phyloP scores from a whole-genome alignment of 2,888 invertebrate species.

The Pollenia angustigena region DNA sequence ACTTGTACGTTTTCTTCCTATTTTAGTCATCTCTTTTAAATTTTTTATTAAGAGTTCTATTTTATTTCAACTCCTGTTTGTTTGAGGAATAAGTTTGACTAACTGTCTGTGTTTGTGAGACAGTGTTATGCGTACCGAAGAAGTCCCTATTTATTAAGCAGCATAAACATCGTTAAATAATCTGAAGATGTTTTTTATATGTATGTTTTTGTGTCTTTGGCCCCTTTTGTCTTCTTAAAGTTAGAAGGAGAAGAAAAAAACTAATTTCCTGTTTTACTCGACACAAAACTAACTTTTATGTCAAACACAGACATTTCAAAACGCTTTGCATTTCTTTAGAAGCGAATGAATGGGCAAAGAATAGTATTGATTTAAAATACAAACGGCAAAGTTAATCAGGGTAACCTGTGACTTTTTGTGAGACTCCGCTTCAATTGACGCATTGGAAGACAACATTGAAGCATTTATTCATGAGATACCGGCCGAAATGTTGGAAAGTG shows the following conservation, averaged over 20 bases:
- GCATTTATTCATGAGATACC: no score
- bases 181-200: neutral
- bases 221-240: conserved; percentile 5
- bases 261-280: conserved; percentile 37
- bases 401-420: no score
- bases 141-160: neutral
- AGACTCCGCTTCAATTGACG: no score
- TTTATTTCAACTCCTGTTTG: conserved; percentile 2
- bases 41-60: conserved; percentile 6
- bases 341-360: neutral
- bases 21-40: conserved; percentile 2
- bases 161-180: neutral
- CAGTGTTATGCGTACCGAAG: no score
- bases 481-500: no score
- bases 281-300: conserved; percentile 24
- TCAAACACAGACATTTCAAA: conserved; percentile 26
- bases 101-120: neutral
- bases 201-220: conserved; percentile 13
- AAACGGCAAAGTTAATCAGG: no score
- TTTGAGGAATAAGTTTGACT: conserved; percentile 17
- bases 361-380: neutral
- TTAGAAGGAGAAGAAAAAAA: neutral
- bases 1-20: neutral
- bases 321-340: conserved; percentile 1
- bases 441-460: no score